These are phyloP conservation scores for Magallana nippona DNA, from an alignment of 2,888 invertebrate species.

Conservation along the genomic window DNA sequence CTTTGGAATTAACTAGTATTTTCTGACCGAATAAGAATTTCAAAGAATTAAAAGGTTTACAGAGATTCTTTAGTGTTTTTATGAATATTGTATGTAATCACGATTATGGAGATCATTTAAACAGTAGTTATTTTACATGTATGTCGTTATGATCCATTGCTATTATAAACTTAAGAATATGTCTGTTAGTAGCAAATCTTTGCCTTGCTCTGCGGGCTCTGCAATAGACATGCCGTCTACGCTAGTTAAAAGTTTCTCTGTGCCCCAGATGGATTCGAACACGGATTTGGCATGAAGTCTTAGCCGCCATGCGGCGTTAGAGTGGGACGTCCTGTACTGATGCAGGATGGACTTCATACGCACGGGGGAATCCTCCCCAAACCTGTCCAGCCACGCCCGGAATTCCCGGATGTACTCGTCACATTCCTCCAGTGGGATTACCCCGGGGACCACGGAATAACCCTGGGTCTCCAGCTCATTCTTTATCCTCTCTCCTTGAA, in stretches of 20 bases:
- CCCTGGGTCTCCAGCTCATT: constrained; percentile 57
- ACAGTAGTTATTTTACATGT: too few species aligned
- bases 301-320: constrained; percentile 61
- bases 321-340: constrained; percentile 52
- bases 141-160: too few species aligned
- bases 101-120: too few species aligned
- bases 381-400: constrained; percentile 54
- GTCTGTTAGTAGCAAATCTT: not conserved
- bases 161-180: too few species aligned
- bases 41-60: too few species aligned
- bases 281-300: constrained; percentile 60
- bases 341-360: constrained; percentile 41
- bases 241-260: constrained; percentile 69
- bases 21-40: too few species aligned
- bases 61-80: too few species aligned
- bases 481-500: not conserved
- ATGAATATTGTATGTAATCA: too few species aligned
- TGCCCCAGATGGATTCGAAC: constrained; percentile 67
- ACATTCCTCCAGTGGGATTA: constrained; percentile 52
- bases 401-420: constrained; percentile 54
- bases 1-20: too few species aligned
- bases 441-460: constrained; percentile 55
- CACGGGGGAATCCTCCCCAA: constrained; percentile 48
- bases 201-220: constrained; percentile 65
- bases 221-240: constrained; percentile 69